Evolutionary conservation across 2,888 invertebrate species (phyloP).

Genomic region (Priapulus caudatus): DNA sequence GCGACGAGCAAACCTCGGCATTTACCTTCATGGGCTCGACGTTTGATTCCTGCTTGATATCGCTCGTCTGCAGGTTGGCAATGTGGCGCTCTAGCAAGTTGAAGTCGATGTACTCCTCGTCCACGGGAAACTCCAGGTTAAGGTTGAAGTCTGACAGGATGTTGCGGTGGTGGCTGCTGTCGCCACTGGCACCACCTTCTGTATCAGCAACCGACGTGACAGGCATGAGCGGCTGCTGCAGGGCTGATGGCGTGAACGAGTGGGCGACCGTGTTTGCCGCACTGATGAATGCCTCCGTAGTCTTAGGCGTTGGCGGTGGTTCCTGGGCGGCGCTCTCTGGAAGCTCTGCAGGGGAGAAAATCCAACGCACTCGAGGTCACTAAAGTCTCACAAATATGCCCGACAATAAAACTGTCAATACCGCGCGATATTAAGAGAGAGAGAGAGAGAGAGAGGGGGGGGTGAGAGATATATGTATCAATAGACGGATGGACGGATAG

Average conservation of each 20-base stretch:
- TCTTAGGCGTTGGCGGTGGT: conserved; percentile 46
- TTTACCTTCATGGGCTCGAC: background rate
- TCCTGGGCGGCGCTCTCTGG: conserved; percentile 74
- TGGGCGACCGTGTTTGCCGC: background rate
- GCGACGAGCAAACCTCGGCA: too few species aligned
- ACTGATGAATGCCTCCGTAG: conserved; percentile 18
- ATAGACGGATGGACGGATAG: too few species aligned
- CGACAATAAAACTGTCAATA: too few species aligned
- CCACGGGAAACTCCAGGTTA: background rate
- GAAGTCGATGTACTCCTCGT: background rate
- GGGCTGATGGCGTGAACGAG: background rate
- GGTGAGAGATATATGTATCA: too few species aligned
- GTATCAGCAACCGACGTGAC: too few species aligned
- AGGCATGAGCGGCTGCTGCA: background rate
- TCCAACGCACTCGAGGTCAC: too few species aligned
- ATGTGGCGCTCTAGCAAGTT: background rate
- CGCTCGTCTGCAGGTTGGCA: background rate
- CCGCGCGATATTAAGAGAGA: too few species aligned
- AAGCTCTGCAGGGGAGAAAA: conserved; percentile 47
- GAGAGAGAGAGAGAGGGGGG: too few species aligned
- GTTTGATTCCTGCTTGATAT: background rate
- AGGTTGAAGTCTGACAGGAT: background rate
- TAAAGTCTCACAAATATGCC: too few species aligned
- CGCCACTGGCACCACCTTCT: too few species aligned
- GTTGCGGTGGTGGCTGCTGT: background rate